These are phyloP conservation scores for Holocentrus rufus DNA, from an alignment of 2,797 vertebrate species.

Conservation along the genomic window DNA sequence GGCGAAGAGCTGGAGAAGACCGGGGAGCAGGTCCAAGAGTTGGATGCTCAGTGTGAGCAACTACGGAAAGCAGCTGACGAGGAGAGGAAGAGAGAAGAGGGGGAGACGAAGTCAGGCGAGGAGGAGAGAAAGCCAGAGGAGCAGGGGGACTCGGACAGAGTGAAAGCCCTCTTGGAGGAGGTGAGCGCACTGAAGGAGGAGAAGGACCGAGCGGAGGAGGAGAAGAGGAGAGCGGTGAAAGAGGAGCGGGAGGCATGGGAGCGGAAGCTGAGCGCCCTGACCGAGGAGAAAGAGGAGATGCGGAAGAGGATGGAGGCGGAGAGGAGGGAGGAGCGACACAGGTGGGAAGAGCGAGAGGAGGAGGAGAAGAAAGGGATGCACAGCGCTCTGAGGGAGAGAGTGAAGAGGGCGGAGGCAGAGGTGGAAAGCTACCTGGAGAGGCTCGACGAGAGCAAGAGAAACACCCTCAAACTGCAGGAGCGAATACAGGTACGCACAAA, in stretches of 20 bases:
- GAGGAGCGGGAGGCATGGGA: conserved; percentile 81
- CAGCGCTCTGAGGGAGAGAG: conserved; percentile 84
- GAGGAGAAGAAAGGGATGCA: conserved; percentile 88
- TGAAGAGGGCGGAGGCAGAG: conserved; percentile 88
- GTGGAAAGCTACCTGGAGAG: conserved; percentile 86
- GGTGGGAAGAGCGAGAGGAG: conserved; percentile 87
- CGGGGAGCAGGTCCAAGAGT: conserved; percentile 72
- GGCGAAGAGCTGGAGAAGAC: conserved; percentile 74
- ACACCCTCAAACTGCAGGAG: conserved; percentile 89
- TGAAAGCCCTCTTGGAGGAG: conserved; percentile 75
- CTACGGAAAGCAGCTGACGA: conserved; percentile 72
- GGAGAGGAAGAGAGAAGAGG: conserved; percentile 58
- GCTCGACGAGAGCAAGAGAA: conserved; percentile 87
- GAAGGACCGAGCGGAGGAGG: conserved; percentile 71
- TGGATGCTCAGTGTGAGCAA: conserved; percentile 75
- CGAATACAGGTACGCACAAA: conserved; percentile 86
- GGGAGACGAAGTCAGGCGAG: conserved; percentile 70
- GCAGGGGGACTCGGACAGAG: conserved; percentile 71
- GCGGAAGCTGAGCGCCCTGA: conserved; percentile 78
- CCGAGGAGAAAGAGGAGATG: conserved; percentile 81
- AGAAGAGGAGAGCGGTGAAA: conserved; percentile 73
- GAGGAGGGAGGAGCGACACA: conserved; percentile 82
- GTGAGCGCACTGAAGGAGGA: conserved; percentile 76
- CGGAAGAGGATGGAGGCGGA: conserved; percentile 85
- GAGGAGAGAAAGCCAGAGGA: conserved; percentile 74